Conservation (phyloP, 2,113 vertebrate genomes). For the Oncorhynchus gorbuscha region DNA sequence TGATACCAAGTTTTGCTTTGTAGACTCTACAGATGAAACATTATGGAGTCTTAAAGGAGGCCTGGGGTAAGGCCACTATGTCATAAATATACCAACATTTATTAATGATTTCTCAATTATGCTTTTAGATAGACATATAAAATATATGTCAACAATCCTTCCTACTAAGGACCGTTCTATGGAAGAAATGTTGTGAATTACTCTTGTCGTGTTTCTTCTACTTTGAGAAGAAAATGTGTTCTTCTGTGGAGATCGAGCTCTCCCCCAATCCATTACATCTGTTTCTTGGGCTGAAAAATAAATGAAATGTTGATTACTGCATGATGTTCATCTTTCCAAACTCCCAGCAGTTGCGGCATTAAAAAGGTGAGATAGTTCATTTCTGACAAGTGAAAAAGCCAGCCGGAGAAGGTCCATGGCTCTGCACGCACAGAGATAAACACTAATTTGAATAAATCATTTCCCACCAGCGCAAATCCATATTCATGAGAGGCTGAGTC, state of each 20-base stretch:
- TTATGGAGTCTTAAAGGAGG: no score
- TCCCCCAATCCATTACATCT: constrained; percentile 36
- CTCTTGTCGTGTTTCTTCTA: constrained; percentile 1
- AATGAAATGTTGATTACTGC: constrained; percentile 26
- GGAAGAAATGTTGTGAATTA: no score
- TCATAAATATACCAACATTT: no score
- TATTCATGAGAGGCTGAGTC: constrained; percentile 51
- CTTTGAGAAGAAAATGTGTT: constrained; percentile 41
- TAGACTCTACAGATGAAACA: no score
- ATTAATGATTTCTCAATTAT: no score
- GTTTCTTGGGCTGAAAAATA: constrained; percentile 24
- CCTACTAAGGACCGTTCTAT: no score
- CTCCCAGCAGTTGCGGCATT: constrained; percentile 29
- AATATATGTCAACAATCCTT: no score
- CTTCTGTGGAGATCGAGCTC: constrained; percentile 27
- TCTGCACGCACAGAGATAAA: constrained; percentile 57
- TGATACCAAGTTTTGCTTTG: no score
- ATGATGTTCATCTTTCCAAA: constrained; percentile 24
- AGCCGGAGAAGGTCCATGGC: constrained; percentile 37
- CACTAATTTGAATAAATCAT: constrained; percentile 60
- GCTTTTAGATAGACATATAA: no score
- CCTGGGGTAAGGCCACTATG: no score
- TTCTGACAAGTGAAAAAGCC: constrained; percentile 52
- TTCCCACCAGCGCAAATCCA: constrained; percentile 45
- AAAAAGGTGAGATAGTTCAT: constrained; percentile 13